These are phyloP conservation scores for Trichechus manatus DNA, from an alignment of 2,113 vertebrate species.

Conservation along the genomic window DNA sequence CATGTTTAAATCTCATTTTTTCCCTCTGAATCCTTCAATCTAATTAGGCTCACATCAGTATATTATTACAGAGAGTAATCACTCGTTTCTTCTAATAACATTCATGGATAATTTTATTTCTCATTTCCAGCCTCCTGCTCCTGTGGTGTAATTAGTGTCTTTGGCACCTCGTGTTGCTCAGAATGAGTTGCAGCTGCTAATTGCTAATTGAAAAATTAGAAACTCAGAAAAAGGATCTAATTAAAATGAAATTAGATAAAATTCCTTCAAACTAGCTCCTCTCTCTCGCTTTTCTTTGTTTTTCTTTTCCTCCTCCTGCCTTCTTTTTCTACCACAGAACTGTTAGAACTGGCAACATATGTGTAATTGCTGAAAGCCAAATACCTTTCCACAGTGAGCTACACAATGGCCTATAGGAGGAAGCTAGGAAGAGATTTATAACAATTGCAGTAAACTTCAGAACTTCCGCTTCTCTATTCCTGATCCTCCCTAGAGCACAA, in stretches of 20 bases:
- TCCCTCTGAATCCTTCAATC: slow-evolving; percentile 89
- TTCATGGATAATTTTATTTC: slow-evolving; percentile 92
- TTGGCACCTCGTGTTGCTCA: slow-evolving; percentile 91
- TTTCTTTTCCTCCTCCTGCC: slow-evolving; percentile 80
- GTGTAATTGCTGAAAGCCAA: slow-evolving; percentile 84
- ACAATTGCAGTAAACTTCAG: background rate
- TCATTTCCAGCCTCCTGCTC: slow-evolving; percentile 91
- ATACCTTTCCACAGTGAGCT: slow-evolving; percentile 79
- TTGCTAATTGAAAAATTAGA: slow-evolving; percentile 99
- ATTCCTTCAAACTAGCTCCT: slow-evolving; percentile 91
- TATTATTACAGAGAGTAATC: slow-evolving; percentile 92
- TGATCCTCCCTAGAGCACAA: background rate
- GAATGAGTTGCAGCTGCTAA: slow-evolving; percentile 95
- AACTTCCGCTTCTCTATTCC: background rate
- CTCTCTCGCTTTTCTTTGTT: slow-evolving; percentile 85
- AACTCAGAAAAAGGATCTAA: slow-evolving; percentile 97
- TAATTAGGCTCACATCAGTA: slow-evolving; percentile 91
- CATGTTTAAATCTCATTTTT: slow-evolving; percentile 84
- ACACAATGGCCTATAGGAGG: slow-evolving; percentile 71
- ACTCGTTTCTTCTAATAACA: slow-evolving; percentile 92
- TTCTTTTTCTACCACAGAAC: slow-evolving; percentile 82
- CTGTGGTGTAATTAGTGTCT: slow-evolving; percentile 93
- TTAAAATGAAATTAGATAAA: slow-evolving; percentile 97
- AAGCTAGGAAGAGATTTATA: background rate
- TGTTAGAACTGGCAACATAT: slow-evolving; percentile 86